Evolutionary conservation across 2,888 invertebrate genomes (phyloP).

Genomic region (Acleris literana): DNA sequence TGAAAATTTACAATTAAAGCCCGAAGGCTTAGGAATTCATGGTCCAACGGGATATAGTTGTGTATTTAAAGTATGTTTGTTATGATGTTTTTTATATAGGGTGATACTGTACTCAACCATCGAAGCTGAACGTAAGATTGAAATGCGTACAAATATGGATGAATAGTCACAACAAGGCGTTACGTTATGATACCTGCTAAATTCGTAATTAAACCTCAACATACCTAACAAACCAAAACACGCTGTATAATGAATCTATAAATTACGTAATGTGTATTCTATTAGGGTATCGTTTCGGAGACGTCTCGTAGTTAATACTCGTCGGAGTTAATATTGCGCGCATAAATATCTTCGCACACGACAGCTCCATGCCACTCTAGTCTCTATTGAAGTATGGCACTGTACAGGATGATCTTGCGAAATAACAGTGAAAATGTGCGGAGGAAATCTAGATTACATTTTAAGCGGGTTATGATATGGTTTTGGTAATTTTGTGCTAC

Average conservation of each 20-base stretch:
- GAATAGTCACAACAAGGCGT: not conserved
- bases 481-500: too few relatives aligned
- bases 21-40: not conserved
- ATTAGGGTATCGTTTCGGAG: slow-evolving; percentile 49
- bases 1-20: slow-evolving; percentile 38
- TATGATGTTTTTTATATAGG: too few relatives aligned
- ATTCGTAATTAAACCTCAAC: not conserved
- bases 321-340: slow-evolving; percentile 80
- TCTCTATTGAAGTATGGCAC: slow-evolving; percentile 79
- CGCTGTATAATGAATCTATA: slow-evolving; percentile 29
- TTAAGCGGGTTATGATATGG: too few relatives aligned
- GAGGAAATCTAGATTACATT: too few relatives aligned
- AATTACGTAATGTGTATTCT: slow-evolving; percentile 36
- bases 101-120: too few relatives aligned
- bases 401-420: slow-evolving; percentile 58
- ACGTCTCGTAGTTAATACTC: slow-evolving; percentile 65
- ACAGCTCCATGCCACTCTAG: slow-evolving; percentile 77
- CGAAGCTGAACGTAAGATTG: too few relatives aligned
- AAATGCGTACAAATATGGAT: too few relatives aligned
- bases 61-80: too few relatives aligned
- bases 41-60: not conserved
- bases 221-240: slow-evolving; percentile 10
- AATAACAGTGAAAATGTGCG: not conserved
- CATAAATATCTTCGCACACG: slow-evolving; percentile 81
- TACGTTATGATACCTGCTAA: not conserved